Conservation (phyloP, 2,888 invertebrate genomes). For the Patella ulyssiponensis region DNA sequence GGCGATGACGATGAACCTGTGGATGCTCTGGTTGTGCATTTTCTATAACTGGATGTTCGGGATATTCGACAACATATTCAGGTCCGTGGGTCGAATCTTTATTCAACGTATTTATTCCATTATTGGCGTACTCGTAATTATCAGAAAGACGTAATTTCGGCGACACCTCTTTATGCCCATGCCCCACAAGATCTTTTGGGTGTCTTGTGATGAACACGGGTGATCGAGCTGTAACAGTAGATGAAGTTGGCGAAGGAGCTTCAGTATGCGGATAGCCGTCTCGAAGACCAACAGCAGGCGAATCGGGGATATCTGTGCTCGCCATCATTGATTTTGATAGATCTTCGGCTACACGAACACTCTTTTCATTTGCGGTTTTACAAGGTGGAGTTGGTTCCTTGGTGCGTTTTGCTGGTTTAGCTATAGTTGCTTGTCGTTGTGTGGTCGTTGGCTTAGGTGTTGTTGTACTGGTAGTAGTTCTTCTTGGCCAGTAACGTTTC, state of each 20-base stretch:
- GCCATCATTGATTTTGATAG: constrained; percentile 17
- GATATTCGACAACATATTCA: neutral
- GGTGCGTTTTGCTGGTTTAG: neutral
- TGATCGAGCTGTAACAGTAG: constrained; percentile 7
- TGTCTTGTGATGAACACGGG: neutral
- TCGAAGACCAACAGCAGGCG: constrained; percentile 43
- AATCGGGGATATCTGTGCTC: constrained; percentile 15
- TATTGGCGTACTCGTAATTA: neutral
- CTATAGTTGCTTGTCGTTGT: neutral
- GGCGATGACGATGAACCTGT: neutral
- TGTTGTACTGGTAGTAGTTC: constrained; percentile 10
- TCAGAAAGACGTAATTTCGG: neutral
- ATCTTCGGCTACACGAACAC: constrained; percentile 18
- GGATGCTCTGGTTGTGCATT: neutral
- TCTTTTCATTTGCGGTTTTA: constrained; percentile 22
- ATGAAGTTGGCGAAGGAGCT: constrained; percentile 36
- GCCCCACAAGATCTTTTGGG: neutral
- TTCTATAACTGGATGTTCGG: constrained; percentile 2
- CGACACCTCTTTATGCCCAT: no score
- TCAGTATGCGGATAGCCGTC: constrained; percentile 36
- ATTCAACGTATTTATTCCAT: no score
- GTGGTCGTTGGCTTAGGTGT: constrained; percentile 16
- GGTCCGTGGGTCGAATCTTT: neutral
- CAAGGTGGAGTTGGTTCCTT: constrained; percentile 11
- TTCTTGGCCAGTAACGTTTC: constrained; percentile 2